Evolutionary conservation across 2,797 vertebrate genomes (phyloP).

Genomic region (Sylvilagus floridanus): DNA sequence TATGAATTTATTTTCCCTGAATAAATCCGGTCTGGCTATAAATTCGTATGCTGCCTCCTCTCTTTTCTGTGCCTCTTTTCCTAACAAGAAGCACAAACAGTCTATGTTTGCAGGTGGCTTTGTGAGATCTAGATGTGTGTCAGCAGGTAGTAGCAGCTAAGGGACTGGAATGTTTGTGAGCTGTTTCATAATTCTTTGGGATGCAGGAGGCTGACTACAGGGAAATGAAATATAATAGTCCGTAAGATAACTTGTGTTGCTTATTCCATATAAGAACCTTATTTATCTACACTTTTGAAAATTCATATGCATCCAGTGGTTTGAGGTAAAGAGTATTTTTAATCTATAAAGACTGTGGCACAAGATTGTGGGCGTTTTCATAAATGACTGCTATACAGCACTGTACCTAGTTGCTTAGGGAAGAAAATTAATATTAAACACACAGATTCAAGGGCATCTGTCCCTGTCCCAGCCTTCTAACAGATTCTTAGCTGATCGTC

Average conservation of each 20-base stretch:
- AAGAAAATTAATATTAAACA: conserved; percentile 60
- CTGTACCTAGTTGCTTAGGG: neutral
- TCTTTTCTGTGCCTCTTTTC: too few species aligned
- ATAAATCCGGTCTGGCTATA: too few species aligned
- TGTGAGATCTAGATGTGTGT: neutral
- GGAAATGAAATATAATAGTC: neutral
- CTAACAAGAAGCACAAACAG: neutral
- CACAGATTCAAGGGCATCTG: conserved; percentile 38
- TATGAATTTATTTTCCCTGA: too few species aligned
- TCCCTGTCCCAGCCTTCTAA: neutral
- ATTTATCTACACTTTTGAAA: neutral
- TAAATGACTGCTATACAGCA: neutral
- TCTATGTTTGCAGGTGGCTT: neutral
- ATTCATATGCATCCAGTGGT: neutral
- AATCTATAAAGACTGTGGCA: neutral
- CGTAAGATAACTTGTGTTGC: neutral
- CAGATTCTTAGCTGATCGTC: conserved; percentile 15
- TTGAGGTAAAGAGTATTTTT: neutral
- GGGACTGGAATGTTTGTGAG: neutral
- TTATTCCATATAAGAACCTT: neutral
- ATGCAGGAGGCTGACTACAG: neutral
- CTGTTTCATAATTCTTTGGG: conserved; percentile 5
- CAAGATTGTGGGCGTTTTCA: neutral
- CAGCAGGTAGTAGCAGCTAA: neutral
- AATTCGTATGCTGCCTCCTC: too few species aligned